These are phyloP conservation scores for Criorhina ranunculi DNA, from an alignment of 2,888 invertebrate genomes.

Conservation along the genomic window DNA sequence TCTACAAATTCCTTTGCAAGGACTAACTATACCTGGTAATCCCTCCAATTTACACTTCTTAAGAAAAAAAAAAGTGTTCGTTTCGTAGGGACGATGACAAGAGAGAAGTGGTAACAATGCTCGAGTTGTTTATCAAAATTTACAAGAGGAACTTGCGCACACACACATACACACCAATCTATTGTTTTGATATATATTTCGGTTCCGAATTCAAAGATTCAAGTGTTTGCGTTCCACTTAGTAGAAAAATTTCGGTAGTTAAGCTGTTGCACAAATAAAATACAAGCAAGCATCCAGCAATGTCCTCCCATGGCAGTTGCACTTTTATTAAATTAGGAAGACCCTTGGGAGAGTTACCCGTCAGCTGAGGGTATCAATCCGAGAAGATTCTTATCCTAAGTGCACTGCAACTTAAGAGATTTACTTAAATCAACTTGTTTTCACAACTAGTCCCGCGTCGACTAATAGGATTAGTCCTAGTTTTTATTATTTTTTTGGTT, in stretches of 20 bases:
- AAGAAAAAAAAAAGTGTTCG: slow-evolving; percentile 23
- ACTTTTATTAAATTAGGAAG: slow-evolving; percentile 7
- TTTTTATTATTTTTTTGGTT: background rate
- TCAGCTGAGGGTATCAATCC: background rate
- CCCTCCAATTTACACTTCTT: slow-evolving; percentile 32
- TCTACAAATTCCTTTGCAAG: slow-evolving; percentile 14
- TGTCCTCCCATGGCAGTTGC: background rate
- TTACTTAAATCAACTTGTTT: slow-evolving; percentile 11
- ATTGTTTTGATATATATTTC: slow-evolving; percentile 21
- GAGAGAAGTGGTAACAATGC: background rate
- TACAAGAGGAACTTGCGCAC: slow-evolving; percentile 6
- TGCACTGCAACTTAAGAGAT: slow-evolving; percentile 10
- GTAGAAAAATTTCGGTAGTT: slow-evolving; percentile 14
- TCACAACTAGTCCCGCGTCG: background rate
- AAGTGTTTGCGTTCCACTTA: slow-evolving; percentile 32
- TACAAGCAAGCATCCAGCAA: background rate
- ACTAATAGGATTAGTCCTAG: slow-evolving; percentile 25
- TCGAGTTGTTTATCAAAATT: slow-evolving; percentile 20
- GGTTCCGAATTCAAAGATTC: slow-evolving; percentile 20
- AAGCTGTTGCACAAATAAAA: slow-evolving; percentile 5
- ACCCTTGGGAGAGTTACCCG: background rate
- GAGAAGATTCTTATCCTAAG: background rate
- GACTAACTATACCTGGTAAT: slow-evolving; percentile 14
- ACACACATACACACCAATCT: slow-evolving; percentile 17
- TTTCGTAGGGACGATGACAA: slow-evolving; percentile 10